A percentile compares a stretch with the other conserved stretches of the same genome.
Evolutionary conservation across 1,140 invertebrate species (phyloP).

Genomic region (Pachyrhynchus sulphureomaculatus): DNA sequence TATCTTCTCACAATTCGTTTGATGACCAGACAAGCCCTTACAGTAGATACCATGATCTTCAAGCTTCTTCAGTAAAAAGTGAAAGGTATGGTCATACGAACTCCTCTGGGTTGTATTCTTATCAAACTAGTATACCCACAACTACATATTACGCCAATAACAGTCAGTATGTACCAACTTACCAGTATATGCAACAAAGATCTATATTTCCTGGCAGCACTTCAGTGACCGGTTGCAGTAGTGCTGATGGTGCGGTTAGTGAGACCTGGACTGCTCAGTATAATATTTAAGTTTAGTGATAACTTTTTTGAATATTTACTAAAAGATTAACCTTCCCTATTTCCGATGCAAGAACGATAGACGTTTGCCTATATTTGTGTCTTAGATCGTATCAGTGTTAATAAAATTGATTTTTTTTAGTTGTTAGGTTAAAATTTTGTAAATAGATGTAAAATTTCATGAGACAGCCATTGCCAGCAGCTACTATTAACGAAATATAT

Average conservation of each 20-base stretch:
- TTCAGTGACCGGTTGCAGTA: constrained; percentile 15
- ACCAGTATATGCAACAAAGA: constrained; percentile 49
- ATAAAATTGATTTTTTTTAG: too few species aligned
- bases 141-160: constrained; percentile 36
- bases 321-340: too few species aligned
- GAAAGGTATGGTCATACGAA: constrained; percentile 38
- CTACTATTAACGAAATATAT: too few species aligned
- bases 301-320: background rate
- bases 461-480: too few species aligned
- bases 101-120: constrained; percentile 34
- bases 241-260: constrained; percentile 11
- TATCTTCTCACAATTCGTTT: constrained; percentile 42
- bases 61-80: constrained; percentile 46
- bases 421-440: too few species aligned
- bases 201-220: constrained; percentile 38
- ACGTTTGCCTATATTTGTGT: too few species aligned
- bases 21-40: constrained; percentile 47
- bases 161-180: constrained; percentile 47
- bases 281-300: constrained; percentile 21
- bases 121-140: constrained; percentile 34
- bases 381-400: too few species aligned
- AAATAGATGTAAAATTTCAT: too few species aligned
- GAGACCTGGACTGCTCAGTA: constrained; percentile 28
- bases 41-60: constrained; percentile 56
- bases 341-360: too few species aligned